A percentile compares a stretch with the other conserved stretches of the same genome.
Conservation (phyloP, 2,797 vertebrate genomes). For the Morus bassanus region DNA sequence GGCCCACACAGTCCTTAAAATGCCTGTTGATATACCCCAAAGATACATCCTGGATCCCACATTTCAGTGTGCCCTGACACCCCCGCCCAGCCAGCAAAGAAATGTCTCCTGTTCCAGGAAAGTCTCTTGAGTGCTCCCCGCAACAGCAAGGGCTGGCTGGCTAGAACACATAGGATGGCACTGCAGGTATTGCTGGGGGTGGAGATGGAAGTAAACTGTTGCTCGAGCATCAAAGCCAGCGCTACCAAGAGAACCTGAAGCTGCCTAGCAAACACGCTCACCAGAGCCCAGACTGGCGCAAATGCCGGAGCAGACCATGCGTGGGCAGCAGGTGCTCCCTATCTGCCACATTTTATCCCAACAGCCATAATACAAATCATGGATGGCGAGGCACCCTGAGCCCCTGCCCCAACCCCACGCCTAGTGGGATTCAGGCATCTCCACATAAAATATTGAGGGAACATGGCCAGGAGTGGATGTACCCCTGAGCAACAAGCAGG, state of each 20-base stretch:
- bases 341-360: rapidly evolving
- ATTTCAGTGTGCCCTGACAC: rapidly evolving
- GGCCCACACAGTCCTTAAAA: neutral
- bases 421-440: neutral
- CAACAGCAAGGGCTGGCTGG: neutral
- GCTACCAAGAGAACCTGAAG: neutral
- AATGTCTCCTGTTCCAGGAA: neutral
- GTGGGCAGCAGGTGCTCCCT: rapidly evolving
- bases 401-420: neutral
- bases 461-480: neutral
- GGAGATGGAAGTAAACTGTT: neutral
- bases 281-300: neutral
- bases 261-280: neutral
- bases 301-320: neutral
- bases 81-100: neutral
- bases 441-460: neutral
- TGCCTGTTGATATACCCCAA: neutral
- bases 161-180: rapidly evolving
- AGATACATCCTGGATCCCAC: neutral
- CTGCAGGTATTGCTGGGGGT: neutral
- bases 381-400: neutral
- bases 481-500: neutral
- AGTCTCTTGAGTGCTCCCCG: neutral
- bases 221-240: neutral
- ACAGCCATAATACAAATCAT: neutral